Evolutionary conservation across 2,113 vertebrate species (phyloP).

Genomic region (Platycercus adscitus): DNA sequence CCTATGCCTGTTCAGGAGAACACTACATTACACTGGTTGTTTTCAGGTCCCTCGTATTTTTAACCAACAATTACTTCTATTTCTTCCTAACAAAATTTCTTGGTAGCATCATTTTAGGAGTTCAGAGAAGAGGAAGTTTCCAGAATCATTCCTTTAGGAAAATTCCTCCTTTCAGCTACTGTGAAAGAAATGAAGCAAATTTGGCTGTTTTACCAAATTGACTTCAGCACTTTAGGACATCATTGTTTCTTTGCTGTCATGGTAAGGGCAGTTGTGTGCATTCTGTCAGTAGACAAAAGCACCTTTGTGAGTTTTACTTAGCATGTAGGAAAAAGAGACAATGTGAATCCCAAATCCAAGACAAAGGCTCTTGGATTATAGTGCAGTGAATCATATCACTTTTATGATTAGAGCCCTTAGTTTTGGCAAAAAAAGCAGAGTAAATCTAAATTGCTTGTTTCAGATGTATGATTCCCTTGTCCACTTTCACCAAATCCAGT

Average conservation of each 20-base stretch:
- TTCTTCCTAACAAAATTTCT: not conserved
- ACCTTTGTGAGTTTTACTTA: not conserved
- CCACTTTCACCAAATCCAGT: not conserved
- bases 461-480: not conserved
- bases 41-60: not conserved
- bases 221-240: not conserved
- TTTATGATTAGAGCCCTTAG: not conserved
- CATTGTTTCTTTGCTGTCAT: not conserved
- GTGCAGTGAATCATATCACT: not conserved
- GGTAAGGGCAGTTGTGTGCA: not conserved
- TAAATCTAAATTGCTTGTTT: not conserved
- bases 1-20: not conserved
- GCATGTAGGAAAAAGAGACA: not conserved
- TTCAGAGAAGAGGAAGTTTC: not conserved
- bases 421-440: not conserved
- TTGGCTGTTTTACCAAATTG: not conserved
- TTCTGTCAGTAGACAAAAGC: not conserved
- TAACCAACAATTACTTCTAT: not conserved
- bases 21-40: not conserved
- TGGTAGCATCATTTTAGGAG: not conserved
- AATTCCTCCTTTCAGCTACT: not conserved
- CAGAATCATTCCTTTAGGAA: not conserved
- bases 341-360: not conserved
- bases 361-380: fast-evolving
- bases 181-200: not conserved